Evolutionary conservation across 2,888 invertebrate species (phyloP).

Genomic region (Brachynemurus nebulosus): DNA sequence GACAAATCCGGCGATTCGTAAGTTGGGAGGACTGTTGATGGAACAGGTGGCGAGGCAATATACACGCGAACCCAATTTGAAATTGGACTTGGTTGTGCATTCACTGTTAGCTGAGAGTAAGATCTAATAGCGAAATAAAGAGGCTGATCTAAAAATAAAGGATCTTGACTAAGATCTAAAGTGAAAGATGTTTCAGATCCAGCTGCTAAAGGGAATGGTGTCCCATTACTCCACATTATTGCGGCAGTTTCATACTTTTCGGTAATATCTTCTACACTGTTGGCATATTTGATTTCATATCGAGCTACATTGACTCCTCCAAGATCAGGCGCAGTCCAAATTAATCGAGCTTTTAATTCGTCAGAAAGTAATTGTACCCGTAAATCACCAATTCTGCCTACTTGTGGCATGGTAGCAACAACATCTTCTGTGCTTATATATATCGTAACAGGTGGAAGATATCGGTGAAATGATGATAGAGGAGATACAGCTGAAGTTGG

Average conservation of each 20-base stretch:
- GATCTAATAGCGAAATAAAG: conserved; percentile 39
- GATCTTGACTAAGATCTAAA: conserved; percentile 33
- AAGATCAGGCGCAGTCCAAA: conserved; percentile 47
- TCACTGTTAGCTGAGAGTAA: conserved; percentile 29
- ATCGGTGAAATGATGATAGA: conserved; percentile 37
- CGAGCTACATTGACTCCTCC: conserved; percentile 34
- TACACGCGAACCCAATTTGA: conserved; percentile 40
- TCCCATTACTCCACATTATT: conserved; percentile 31
- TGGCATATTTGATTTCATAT: conserved; percentile 38
- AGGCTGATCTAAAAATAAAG: conserved; percentile 33
- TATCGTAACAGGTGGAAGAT: conserved; percentile 34
- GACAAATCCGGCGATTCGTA: conserved; percentile 26
- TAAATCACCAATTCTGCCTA: conserved; percentile 41
- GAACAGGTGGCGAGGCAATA: conserved; percentile 36
- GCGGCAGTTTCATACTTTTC: conserved; percentile 34
- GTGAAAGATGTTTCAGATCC: conserved; percentile 39
- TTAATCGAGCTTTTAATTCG: conserved; percentile 35
- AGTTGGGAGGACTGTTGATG: conserved; percentile 33
- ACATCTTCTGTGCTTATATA: conserved; percentile 31
- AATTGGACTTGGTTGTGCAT: conserved; percentile 30
- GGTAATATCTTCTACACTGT: conserved; percentile 30
- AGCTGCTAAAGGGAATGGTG: conserved; percentile 33
- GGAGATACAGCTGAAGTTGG: conserved; percentile 33
- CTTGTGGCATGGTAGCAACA: conserved; percentile 24
- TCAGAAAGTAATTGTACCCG: conserved; percentile 32